These are phyloP conservation scores for Andrena chrysosceles DNA, from an alignment of 2,888 invertebrate genomes.

Conservation along the genomic window DNA sequence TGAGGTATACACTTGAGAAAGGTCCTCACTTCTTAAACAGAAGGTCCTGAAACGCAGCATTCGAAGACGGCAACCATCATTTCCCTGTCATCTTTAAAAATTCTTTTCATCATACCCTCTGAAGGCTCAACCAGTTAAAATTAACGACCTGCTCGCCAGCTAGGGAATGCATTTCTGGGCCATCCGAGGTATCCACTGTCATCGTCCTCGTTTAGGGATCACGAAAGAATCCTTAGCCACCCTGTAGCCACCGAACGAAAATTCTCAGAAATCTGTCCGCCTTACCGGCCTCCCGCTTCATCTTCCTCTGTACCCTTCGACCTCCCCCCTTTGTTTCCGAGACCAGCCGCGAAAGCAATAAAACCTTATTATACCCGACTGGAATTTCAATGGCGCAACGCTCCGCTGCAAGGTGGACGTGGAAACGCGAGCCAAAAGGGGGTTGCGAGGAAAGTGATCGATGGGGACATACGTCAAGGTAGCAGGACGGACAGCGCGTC, in stretches of 20 bases:
- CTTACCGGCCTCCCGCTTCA: slow-evolving; percentile 1
- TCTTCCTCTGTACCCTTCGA: slow-evolving; percentile 28
- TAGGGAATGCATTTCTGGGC: slow-evolving; percentile 35
- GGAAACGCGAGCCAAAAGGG: slow-evolving; percentile 69
- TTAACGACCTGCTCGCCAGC: slow-evolving; percentile 3
- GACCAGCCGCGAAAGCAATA: slow-evolving; percentile 73
- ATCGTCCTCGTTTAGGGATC: slow-evolving; percentile 17
- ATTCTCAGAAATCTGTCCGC: slow-evolving; percentile 40
- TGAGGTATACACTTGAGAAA: too few species aligned
- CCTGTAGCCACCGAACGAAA: slow-evolving; percentile 29
- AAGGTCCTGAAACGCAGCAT: not conserved
- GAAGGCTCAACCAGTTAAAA: too few species aligned
- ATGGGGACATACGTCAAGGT: slow-evolving; percentile 80
- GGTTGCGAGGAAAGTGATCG: slow-evolving; percentile 76
- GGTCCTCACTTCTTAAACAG: too few species aligned
- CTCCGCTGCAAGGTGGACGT: slow-evolving; percentile 67
- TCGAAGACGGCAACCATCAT: not conserved
- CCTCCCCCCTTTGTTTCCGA: slow-evolving; percentile 68
- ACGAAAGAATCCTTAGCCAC: not conserved
- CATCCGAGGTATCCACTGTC: slow-evolving; percentile 11
- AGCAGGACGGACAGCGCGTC: slow-evolving; percentile 72
- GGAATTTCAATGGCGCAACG: slow-evolving; percentile 78
- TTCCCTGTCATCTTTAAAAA: not conserved
- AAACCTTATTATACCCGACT: slow-evolving; percentile 76
- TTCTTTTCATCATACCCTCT: not conserved